Base-by-base conservation (phyloP, 2,113 vertebrate species). In the Calcarius ornatus region DNA sequence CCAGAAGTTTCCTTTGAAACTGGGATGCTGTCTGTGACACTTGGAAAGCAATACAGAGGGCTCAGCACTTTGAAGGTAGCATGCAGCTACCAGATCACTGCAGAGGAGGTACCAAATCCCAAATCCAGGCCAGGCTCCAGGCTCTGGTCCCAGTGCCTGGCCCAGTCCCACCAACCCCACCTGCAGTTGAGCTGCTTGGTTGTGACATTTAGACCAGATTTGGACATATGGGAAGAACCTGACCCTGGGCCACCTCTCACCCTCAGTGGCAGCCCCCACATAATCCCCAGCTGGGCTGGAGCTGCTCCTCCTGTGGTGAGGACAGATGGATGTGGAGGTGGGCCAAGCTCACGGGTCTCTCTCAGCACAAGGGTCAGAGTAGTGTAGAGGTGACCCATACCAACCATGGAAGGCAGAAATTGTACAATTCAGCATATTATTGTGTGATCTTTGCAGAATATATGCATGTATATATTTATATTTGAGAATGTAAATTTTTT, bases 231-330 rank as follows among this genome's bases (percentile, higher is more conserved):
- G 33, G 31, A 30, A 57, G 27, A 93, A 27, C 14, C 15, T 57
- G 27, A 50, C 17, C 9, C 20, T 70, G 28, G 20, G 23, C 42
- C 65, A 42, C 19, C 24, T 20, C 28, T 76, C 38, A 33, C 21
- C n/a, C 11, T 51, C 2, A 1, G 42, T 76, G 59, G 13, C 48
- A 86, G 5, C 27, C 23, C 40, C 43, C 2, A 1, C 0, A 0
- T 38, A 13, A 9, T 1, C 45, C n/a, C 51, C 30, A 76, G 51
- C 66, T 82, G 57, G 35, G 38, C 53, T 72, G 57, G 43, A 88
- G 27, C 57, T 83, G 66, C 25, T 43, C 21, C 21, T 76, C 9
- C 78, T 71, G 0, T 1, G 2, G 33, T 5, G 10, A 77, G 42
- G 33, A 73, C 48, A 56, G 56, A 28, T 77, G 66, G 63, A 53